Conservation (phyloP, 2,113 vertebrate genomes). For the Archocentrus centrarchus region DNA sequence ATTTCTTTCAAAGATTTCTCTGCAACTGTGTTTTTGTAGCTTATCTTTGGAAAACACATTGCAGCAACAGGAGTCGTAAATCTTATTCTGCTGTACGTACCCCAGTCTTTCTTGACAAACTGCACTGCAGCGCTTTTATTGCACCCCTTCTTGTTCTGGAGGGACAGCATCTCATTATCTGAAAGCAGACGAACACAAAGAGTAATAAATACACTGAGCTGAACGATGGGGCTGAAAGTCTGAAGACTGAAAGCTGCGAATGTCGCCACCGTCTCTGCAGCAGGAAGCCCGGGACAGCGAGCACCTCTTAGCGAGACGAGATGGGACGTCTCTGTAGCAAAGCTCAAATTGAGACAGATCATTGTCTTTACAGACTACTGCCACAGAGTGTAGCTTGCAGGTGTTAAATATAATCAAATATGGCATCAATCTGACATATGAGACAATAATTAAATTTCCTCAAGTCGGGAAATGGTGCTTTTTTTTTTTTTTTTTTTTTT, state of each 20-base stretch:
- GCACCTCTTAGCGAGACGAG: background rate
- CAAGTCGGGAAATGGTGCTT: no score
- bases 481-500: no score
- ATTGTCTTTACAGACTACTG: constrained; percentile 51
- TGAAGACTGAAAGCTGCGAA: rapidly evolving
- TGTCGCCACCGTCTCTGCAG: background rate
- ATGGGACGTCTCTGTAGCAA: constrained; percentile 39
- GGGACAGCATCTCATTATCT: constrained; percentile 90
- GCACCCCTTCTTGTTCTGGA: constrained; percentile 84
- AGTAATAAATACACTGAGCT: rapidly evolving
- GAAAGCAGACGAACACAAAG: constrained; percentile 4
- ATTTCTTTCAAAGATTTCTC: no score
- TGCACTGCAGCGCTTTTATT: constrained; percentile 87
- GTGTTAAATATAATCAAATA: no score
- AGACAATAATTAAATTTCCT: no score
- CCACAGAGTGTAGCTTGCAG: constrained; percentile 65
- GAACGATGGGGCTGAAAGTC: rapidly evolving
- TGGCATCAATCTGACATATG: no score
- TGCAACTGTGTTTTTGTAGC: no score
- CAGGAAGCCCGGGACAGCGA: background rate
- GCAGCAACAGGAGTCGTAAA: background rate
- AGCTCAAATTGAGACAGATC: constrained; percentile 69
- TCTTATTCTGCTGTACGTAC: constrained; percentile 76
- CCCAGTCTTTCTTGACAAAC: constrained; percentile 88
- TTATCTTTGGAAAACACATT: background rate